Conservation (phyloP, 30 jellyfish, hydroid and myxozoan genomes). For the Hydra vulgaris region DNA sequence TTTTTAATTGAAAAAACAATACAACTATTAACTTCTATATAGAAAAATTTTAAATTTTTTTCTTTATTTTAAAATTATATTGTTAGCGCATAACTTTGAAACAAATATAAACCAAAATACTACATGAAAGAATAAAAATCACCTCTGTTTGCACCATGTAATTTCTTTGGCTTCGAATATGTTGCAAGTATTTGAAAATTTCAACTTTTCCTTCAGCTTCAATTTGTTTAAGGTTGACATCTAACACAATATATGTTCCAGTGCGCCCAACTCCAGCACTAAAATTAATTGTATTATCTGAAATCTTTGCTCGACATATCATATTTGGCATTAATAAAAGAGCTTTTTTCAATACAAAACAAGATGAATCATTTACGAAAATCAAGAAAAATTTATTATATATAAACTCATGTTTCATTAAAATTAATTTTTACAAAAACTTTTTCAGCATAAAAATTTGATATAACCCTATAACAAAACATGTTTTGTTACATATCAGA, state of each 20-base stretch:
- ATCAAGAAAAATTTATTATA: not conserved
- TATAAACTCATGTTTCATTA: no score
- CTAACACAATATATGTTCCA: conserved; percentile 82
- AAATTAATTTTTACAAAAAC: no score
- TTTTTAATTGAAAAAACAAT: not conserved
- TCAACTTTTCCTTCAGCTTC: conserved; percentile 55
- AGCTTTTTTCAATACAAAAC: not conserved
- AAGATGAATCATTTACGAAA: not conserved
- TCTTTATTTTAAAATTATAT: no score
- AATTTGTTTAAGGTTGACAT: conserved; percentile 49
- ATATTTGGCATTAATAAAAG: not conserved
- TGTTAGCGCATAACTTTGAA: no score
- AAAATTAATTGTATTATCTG: not conserved
- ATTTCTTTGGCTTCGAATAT: conserved; percentile 71
- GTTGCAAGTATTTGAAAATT: conserved; percentile 40
- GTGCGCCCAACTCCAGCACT: conserved; percentile 99
- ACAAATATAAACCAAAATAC: no score
- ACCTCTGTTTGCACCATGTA: conserved; percentile 97
- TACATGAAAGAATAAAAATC: no score
- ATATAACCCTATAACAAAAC: no score
- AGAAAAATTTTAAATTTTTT: no score
- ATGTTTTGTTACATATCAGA: no score
- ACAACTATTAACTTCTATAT: no score
- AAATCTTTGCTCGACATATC: not conserved
- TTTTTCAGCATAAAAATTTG: no score